Percentiles rank a stretch among this genome's conserved stretches.
Conservation (phyloP, 2,113 vertebrate species). For the Girardinichthys multiradiatus region DNA sequence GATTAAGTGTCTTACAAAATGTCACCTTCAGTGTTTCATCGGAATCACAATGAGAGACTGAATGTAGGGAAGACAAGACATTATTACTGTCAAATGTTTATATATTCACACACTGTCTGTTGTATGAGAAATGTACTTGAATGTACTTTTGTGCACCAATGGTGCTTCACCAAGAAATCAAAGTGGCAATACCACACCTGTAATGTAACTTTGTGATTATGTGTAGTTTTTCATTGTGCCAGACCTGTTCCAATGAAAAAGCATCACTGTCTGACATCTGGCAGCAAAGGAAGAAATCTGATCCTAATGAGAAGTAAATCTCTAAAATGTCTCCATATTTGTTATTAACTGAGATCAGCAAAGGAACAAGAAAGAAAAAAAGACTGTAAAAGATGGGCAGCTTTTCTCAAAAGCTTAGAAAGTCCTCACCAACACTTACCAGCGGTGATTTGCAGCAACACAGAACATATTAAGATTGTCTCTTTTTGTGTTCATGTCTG, state of each 20-base stretch:
- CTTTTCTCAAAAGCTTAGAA: constrained; percentile 27
- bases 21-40: constrained; percentile 36
- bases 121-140: constrained; percentile 32
- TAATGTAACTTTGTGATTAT: constrained; percentile 57
- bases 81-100: constrained; percentile 46
- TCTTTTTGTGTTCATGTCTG: constrained; percentile 6
- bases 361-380: constrained; percentile 4
- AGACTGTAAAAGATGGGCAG: constrained; percentile 6
- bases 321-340: constrained; percentile 30
- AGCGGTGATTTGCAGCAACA: constrained; percentile 24
- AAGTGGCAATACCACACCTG: constrained; percentile 57
- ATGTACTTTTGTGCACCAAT: constrained; percentile 55
- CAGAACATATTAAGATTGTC: not conserved
- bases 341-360: constrained; percentile 15
- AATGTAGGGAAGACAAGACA: constrained; percentile 35
- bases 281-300: constrained; percentile 27
- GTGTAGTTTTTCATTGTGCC: constrained; percentile 60
- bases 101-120: constrained; percentile 44
- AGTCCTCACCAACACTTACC: constrained; percentile 17
- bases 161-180: constrained; percentile 54
- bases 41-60: constrained; percentile 25
- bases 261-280: constrained; percentile 37
- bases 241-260: constrained; percentile 27
- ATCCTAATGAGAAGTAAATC: constrained; percentile 18
- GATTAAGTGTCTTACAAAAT: constrained; percentile 38